Conservation (phyloP, 2,888 invertebrate genomes). For the Timandra comae region DNA sequence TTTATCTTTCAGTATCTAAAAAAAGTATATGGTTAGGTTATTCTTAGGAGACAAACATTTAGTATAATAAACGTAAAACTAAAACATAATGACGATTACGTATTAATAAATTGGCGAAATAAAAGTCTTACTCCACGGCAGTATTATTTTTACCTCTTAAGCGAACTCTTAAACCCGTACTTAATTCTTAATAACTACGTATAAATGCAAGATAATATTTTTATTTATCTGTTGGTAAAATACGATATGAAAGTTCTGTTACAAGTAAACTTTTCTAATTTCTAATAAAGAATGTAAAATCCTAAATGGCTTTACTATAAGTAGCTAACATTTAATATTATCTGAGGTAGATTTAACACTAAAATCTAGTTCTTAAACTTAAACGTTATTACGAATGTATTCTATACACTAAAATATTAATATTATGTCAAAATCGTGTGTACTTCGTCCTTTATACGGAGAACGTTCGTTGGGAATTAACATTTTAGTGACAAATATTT, state of each 20-base stretch:
- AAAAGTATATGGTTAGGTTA: no score
- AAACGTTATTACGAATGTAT: not conserved
- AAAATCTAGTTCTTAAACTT: not conserved
- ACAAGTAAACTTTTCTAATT: slow-evolving; percentile 8
- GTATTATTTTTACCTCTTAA: no score
- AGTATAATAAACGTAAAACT: no score
- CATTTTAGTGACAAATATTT: no score
- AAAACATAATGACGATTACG: no score
- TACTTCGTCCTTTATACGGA: not conserved
- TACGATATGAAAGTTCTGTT: slow-evolving; percentile 1
- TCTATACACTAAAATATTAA: not conserved
- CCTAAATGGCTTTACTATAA: slow-evolving; percentile 14
- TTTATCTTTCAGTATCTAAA: no score
- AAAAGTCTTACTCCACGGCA: no score
- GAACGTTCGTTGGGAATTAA: no score
- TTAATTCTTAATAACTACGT: not conserved
- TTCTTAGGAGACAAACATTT: no score
- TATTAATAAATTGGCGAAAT: no score
- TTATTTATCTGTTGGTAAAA: slow-evolving; percentile 1
- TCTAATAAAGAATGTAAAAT: slow-evolving; percentile 12
- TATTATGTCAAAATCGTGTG: not conserved
- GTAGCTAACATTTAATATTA: slow-evolving; percentile 15
- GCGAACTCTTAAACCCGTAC: no score
- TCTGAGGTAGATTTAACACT: slow-evolving; percentile 25
- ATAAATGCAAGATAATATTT: slow-evolving; percentile 1